A percentile compares a stretch with the other conserved stretches of the same genome.
Conservation (phyloP, 2,888 invertebrate species). For the Mystacides longicornis region DNA sequence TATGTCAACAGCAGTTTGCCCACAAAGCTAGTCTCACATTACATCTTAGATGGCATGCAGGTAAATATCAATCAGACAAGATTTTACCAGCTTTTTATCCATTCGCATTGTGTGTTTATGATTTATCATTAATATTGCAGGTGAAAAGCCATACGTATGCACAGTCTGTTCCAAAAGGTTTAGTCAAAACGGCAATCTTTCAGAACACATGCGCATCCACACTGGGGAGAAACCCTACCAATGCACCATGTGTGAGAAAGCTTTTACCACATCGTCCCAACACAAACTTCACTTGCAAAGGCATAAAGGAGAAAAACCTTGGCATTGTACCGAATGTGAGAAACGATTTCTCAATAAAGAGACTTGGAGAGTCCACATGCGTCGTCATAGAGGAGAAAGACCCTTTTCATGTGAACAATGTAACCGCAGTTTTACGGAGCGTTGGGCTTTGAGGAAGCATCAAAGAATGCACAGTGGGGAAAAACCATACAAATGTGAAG, state of each 20-base stretch:
- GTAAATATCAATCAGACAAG: conserved; percentile 29
- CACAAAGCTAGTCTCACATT: conserved; percentile 71
- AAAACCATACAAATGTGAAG: conserved; percentile 62
- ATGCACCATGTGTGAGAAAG: conserved; percentile 58
- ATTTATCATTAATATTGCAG: conserved; percentile 29
- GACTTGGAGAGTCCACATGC: conserved; percentile 57
- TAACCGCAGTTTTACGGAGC: conserved; percentile 55
- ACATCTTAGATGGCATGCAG: conserved; percentile 65
- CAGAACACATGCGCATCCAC: conserved; percentile 70
- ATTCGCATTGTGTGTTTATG: not conserved
- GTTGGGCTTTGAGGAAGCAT: conserved; percentile 59
- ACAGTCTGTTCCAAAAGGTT: conserved; percentile 64
- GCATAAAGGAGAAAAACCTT: conserved; percentile 53
- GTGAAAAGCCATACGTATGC: conserved; percentile 60
- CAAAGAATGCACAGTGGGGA: conserved; percentile 57
- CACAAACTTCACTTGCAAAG: conserved; percentile 58
- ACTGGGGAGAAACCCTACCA: conserved; percentile 70
- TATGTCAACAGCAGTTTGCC: conserved; percentile 66
- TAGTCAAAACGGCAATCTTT: conserved; percentile 70
- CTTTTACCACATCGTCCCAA: conserved; percentile 69
- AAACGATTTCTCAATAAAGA: conserved; percentile 44
- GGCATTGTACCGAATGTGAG: conserved; percentile 39
- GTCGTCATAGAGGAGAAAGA: conserved; percentile 58
- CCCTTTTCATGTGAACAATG: conserved; percentile 57
- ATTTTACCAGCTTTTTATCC: not conserved